These are phyloP conservation scores for Ips nitidus DNA, from an alignment of 1,140 invertebrate genomes.

Conservation along the genomic window DNA sequence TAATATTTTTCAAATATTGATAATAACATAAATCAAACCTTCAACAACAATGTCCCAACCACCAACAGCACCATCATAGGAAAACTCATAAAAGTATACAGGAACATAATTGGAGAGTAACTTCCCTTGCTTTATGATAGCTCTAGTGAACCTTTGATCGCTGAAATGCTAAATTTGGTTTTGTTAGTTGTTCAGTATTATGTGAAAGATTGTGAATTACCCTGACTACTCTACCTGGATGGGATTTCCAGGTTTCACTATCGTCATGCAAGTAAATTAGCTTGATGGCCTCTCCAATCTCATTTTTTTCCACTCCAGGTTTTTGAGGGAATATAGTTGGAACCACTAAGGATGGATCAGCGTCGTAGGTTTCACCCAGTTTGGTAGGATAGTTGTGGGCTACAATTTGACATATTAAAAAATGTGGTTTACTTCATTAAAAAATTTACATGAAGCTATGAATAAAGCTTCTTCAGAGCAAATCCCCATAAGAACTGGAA, in stretches of 20 bases:
- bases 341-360: not conserved
- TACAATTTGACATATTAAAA: not conserved
- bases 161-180: conserved; percentile 36
- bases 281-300: conserved; percentile 10
- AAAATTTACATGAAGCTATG: conserved; percentile 7
- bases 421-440: not conserved
- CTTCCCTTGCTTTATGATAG: conserved; percentile 37
- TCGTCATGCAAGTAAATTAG: conserved; percentile 12
- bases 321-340: not conserved
- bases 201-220: not conserved
- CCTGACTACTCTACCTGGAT: not conserved
- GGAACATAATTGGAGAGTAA: conserved; percentile 34
- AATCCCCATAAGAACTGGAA: conserved; percentile 18
- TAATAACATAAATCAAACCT: conserved; percentile 3
- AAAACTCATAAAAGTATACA: conserved; percentile 43
- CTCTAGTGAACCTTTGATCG: conserved; percentile 29
- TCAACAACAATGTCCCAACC: conserved; percentile 11
- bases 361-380: not conserved
- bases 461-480: conserved; percentile 8
- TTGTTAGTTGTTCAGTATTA: too few relatives aligned
- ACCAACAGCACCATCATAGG: conserved; percentile 33
- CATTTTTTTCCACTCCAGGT: not conserved
- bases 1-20: not conserved
- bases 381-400: not conserved
- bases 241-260: not conserved